These are phyloP conservation scores for Hydroisotoma schaefferi DNA, from an alignment of 2,888 invertebrate genomes.

Conservation along the genomic window DNA sequence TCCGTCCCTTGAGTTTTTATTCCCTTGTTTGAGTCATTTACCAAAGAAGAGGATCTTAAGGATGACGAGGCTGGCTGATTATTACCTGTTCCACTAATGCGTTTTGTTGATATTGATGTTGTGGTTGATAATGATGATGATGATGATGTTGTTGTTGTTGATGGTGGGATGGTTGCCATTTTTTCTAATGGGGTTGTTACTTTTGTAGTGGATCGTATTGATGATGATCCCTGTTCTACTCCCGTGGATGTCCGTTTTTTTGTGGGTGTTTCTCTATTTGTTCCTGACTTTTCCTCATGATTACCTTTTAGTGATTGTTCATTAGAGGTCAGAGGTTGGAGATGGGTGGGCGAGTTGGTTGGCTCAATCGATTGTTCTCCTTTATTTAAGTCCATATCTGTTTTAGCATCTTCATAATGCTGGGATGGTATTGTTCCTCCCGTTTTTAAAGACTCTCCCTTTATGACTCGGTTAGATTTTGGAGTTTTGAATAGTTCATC, in stretches of 20 bases:
- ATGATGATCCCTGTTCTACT: not conserved
- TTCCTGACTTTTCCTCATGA: not conserved
- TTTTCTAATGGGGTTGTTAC: not conserved
- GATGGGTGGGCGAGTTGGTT: not conserved
- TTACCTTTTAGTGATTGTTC: too few species aligned
- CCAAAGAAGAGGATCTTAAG: not conserved
- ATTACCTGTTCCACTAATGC: not conserved
- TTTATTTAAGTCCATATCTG: constrained; percentile 10
- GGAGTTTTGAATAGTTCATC: not conserved
- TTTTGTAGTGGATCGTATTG: not conserved
- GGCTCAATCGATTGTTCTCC: constrained; percentile 1
- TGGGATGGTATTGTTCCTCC: not conserved
- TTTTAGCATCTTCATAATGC: not conserved
- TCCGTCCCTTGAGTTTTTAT: constrained; percentile 36
- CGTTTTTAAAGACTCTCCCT: too few species aligned
- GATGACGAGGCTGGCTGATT: not conserved
- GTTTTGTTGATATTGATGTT: not conserved
- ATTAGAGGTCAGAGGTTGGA: too few species aligned
- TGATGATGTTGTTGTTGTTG: not conserved
- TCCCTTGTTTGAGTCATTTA: not conserved
- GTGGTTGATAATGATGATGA: not conserved
- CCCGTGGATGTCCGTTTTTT: not conserved
- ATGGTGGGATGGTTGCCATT: too few species aligned
- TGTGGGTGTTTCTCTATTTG: not conserved
- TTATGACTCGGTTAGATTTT: too few species aligned